Conservation (phyloP, 2,797 vertebrate genomes). For the Oreochromis mossambicus region DNA sequence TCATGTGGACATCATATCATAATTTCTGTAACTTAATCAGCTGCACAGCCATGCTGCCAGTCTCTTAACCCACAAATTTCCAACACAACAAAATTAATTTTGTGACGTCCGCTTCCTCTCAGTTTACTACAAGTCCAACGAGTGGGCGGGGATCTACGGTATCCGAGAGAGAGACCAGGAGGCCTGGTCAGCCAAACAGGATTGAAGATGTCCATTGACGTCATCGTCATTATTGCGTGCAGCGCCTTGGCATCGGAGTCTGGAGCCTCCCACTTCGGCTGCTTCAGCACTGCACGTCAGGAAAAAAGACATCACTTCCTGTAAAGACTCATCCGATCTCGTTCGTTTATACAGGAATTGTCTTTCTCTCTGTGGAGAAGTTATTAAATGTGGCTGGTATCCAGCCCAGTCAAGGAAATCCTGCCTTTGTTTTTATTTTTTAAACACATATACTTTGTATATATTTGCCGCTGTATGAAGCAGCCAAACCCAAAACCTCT, state of each 20-base stretch:
- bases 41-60: neutral
- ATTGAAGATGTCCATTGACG: constrained; percentile 1
- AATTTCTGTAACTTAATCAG: neutral
- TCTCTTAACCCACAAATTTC: neutral
- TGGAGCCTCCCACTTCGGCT: constrained; percentile 90
- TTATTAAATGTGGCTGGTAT: neutral
- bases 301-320: neutral
- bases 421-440: neutral
- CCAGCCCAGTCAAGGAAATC: neutral
- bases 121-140: constrained; percentile 80
- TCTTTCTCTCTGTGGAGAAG: neutral
- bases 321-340: neutral
- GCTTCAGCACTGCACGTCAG: constrained; percentile 80
- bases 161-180: constrained; percentile 65
- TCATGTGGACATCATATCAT: neutral
- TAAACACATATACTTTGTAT: neutral
- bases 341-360: neutral
- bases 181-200: constrained; percentile 44
- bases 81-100: neutral
- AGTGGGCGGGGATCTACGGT: constrained; percentile 79
- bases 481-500: neutral
- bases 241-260: constrained; percentile 85
- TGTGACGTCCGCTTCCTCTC: neutral
- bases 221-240: constrained; percentile 37
- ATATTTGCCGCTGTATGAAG: neutral